Conservation (phyloP, 2,797 vertebrate genomes). For the Ispidina lecontei region DNA sequence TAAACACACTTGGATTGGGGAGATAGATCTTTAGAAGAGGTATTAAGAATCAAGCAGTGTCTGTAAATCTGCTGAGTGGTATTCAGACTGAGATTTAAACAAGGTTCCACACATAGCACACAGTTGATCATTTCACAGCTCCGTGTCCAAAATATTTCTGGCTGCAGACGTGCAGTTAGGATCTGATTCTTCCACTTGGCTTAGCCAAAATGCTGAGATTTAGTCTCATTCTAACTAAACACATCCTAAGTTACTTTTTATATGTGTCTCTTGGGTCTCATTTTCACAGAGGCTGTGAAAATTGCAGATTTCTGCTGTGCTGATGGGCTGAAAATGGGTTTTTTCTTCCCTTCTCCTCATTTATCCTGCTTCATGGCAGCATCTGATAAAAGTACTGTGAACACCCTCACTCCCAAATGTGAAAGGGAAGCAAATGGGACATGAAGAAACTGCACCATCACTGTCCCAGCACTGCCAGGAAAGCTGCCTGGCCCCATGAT, state of each 20-base stretch:
- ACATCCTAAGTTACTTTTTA: slow-evolving; percentile 47
- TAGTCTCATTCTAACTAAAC: slow-evolving; percentile 64
- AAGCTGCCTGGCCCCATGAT: too few relatives aligned
- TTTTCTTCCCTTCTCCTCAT: slow-evolving; percentile 4
- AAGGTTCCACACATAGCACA: slow-evolving; percentile 32
- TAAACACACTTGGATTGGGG: slow-evolving; percentile 74
- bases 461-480: neutral
- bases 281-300: neutral
- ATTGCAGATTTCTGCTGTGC: neutral
- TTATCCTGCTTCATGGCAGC: neutral
- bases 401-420: neutral
- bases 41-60: slow-evolving; percentile 74
- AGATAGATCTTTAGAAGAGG: slow-evolving; percentile 70
- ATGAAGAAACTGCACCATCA: neutral
- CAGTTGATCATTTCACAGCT: slow-evolving; percentile 55
- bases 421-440: neutral
- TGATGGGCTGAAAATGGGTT: neutral
- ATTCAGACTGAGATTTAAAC: slow-evolving; percentile 69
- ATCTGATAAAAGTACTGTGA: neutral
- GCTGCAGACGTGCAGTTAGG: slow-evolving; percentile 28
- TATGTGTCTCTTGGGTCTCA: neutral
- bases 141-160: slow-evolving; percentile 48
- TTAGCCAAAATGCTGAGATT: slow-evolving; percentile 55
- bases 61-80: slow-evolving; percentile 71
- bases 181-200: slow-evolving; percentile 31